Evolutionary conservation across 2,888 invertebrate species (phyloP), one percentile per base, ranked within the genome.

Genomic region (Ornithoptera priamus): DNA sequence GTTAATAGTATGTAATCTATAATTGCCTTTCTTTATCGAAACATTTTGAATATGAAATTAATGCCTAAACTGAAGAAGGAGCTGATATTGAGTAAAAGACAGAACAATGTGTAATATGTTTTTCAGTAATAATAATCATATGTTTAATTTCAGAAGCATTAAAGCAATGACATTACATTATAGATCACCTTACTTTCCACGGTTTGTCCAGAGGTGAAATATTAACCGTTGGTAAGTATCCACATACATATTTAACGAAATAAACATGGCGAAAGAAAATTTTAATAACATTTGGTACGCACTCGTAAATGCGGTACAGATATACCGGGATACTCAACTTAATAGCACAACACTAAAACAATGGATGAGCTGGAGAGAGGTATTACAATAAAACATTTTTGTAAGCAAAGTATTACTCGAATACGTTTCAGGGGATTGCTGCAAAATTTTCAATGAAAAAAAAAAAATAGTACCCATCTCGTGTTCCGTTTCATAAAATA

Each of bases 401-500:
- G 67, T 67, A 70, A 63, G 62, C 66, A 64, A 30, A 61, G 59
- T 63, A 67, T 62, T 67, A 63, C 62, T 62, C 59, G 63, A 53
- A 64, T 70, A 63, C 62, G 58, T 69, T 65, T 65, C 53, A 64
- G 46, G 57, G 58, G 62, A 66, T 66, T 58, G 69, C 69, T 58
- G 65, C 57, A 58, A 69, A 62, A 65, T 56, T 65, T 62, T 72
- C 71, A 78, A 74, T 77, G 76, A 68, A 75, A 74, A 76, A 69
- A 66, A 46, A 76, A 69, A 66, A 46, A 46, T 15, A 46, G 50
- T 39, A 22, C 62, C 50, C 62, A 66, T 63, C 24, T 63, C 56
- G 66, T 50, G 39, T 61, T 65, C 58, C 61, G 59, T 65, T 66
- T 69, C 39, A 62, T 62, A 50, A 65, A 69, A 58, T 66, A 59